Percentiles rank a stretch among this genome's conserved stretches.
Evolutionary conservation across 2,113 vertebrate genomes (phyloP).

Genomic region (Capreolus pygargus): DNA sequence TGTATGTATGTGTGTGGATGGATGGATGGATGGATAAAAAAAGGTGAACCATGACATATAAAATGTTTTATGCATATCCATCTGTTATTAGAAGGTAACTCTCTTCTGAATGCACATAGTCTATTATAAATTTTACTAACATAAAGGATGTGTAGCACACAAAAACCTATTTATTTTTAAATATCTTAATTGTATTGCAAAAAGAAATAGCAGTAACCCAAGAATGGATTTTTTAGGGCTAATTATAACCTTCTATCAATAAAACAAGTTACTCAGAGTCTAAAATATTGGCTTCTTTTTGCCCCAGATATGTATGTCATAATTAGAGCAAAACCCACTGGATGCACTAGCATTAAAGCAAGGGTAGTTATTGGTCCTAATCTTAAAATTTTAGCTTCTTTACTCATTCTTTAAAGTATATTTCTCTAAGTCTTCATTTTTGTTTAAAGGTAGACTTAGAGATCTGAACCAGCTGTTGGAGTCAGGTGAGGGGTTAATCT

Average conservation of each 20-base stretch:
- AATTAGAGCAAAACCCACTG: conserved; percentile 1
- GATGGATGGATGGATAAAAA: background rate
- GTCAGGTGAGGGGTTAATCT: background rate
- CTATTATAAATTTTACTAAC: background rate
- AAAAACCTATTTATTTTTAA: background rate
- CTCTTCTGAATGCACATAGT: background rate
- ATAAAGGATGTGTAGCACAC: background rate
- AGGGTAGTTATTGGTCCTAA: background rate
- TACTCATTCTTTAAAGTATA: background rate
- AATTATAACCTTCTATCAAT: conserved; percentile 8
- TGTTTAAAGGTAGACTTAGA: background rate
- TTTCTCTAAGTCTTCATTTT: background rate
- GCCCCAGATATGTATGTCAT: background rate
- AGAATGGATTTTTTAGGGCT: background rate
- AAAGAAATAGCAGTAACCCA: background rate
- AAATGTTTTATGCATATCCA: background rate
- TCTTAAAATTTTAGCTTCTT: background rate
- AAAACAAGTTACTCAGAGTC: background rate
- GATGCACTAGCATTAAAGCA: background rate
- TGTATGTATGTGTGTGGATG: background rate
- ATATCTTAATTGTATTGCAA: background rate
- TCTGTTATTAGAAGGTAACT: background rate
- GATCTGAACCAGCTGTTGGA: background rate
- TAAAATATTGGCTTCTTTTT: conserved; percentile 10
- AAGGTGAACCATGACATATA: background rate